Conservation (phyloP, 2,113 vertebrate species). For the Pycnonotus jocosus region DNA sequence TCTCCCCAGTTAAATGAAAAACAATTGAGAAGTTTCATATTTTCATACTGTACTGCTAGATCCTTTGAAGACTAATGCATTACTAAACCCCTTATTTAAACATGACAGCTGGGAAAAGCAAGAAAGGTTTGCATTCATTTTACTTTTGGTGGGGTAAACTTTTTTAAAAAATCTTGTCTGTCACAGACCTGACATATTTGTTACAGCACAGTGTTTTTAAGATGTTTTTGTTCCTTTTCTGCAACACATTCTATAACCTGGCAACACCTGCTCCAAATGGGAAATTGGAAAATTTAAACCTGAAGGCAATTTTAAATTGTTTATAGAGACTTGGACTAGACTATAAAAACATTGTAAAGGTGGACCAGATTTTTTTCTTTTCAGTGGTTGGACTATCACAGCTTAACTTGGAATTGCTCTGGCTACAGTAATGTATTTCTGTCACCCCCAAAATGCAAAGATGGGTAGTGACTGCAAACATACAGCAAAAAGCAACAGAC, state of each 20-base stretch:
- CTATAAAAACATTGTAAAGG: constrained; percentile 40
- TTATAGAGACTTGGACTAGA: constrained; percentile 56
- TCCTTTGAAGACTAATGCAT: not conserved
- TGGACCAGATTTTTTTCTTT: constrained; percentile 7
- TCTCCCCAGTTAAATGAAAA: not conserved
- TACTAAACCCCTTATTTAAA: constrained; percentile 23
- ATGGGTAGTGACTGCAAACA: not conserved
- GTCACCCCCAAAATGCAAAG: not conserved
- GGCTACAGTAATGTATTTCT: not conserved
- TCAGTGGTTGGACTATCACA: not conserved
- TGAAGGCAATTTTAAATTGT: constrained; percentile 34
- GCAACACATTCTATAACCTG: constrained; percentile 19
- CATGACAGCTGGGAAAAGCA: not conserved
- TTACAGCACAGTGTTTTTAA: not conserved
- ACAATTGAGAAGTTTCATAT: not conserved
- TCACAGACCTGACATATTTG: not conserved
- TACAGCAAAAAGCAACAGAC: not conserved
- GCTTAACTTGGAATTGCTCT: not conserved
- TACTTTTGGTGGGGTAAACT: not conserved
- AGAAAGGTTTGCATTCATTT: constrained; percentile 10
- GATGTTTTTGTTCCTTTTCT: constrained; percentile 24
- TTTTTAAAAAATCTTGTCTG: not conserved
- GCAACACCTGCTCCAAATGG: constrained; percentile 43
- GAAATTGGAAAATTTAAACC: constrained; percentile 32
- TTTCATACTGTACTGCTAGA: not conserved